Evolutionary conservation across 2,113 vertebrate genomes (phyloP).

Genomic region (Bubalus kerabau): DNA sequence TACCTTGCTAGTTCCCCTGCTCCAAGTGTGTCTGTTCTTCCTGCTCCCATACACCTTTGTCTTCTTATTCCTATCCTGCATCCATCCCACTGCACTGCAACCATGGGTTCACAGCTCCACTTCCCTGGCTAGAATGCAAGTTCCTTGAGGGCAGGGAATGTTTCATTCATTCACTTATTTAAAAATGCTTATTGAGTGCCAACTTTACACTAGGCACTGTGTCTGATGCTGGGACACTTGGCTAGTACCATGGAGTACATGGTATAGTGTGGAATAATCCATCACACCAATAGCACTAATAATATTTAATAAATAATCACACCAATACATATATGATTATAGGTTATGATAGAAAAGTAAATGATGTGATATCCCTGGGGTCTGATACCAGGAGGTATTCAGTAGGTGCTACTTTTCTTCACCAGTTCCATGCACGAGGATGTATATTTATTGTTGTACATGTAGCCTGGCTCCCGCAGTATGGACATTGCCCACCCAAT

Average conservation of each 20-base stretch:
- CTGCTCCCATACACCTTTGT: background rate
- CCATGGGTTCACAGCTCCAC: background rate
- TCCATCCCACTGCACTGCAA: background rate
- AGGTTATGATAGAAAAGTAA: background rate
- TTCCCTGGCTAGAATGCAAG: background rate
- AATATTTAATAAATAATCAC: background rate
- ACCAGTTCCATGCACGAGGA: background rate
- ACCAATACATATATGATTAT: too few species aligned
- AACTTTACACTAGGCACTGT: background rate
- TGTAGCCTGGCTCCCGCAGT: too few species aligned
- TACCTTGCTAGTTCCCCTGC: background rate
- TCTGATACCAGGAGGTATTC: background rate
- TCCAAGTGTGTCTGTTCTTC: background rate
- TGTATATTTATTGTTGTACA: background rate
- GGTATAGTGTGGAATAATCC: background rate
- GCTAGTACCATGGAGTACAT: background rate
- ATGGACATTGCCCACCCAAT: rapidly evolving
- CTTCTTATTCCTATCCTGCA: background rate
- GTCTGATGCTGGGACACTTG: background rate
- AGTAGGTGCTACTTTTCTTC: background rate
- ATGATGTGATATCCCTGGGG: background rate
- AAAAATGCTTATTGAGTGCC: background rate
- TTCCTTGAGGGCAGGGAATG: background rate
- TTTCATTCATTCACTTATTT: background rate
- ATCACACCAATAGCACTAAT: background rate